Conservation (phyloP, 1,140 invertebrate species). For the Littorina saxatilis region DNA sequence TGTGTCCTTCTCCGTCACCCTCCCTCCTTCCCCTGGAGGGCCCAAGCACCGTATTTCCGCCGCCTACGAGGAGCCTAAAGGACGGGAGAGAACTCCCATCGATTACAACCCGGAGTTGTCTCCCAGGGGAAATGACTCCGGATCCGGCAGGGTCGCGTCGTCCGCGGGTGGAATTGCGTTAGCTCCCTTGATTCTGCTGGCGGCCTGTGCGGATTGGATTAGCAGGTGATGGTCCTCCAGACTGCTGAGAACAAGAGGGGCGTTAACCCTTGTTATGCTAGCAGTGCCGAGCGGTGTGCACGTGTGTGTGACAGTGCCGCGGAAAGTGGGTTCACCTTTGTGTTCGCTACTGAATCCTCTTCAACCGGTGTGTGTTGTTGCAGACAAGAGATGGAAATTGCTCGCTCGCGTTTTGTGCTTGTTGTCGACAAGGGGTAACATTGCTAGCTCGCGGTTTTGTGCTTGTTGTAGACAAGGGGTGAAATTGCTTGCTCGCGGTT, state of each 20-base stretch:
- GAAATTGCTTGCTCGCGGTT: too few species aligned
- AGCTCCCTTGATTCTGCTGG: background rate
- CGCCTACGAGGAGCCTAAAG: slow-evolving; percentile 18
- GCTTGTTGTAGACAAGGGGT: too few species aligned
- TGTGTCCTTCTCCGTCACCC: background rate
- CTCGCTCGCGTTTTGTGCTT: too few species aligned
- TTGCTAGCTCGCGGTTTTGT: too few species aligned
- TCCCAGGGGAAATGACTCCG: slow-evolving; percentile 25
- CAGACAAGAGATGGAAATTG: too few species aligned
- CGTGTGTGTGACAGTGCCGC: background rate
- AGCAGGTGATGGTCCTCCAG: background rate
- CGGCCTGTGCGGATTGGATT: background rate
- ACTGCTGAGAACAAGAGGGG: background rate
- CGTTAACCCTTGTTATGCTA: background rate
- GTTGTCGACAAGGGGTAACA: too few species aligned
- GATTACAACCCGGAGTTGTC: slow-evolving; percentile 6
- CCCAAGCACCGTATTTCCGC: slow-evolving; percentile 13
- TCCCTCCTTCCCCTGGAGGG: background rate
- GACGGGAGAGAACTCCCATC: background rate
- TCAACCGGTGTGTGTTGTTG: background rate
- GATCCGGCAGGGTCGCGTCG: background rate
- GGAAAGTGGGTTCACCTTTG: background rate
- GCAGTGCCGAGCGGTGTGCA: background rate
- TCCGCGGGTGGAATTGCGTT: background rate
- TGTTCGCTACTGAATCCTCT: background rate